Base-by-base conservation (phyloP, 2,797 vertebrate species). In the Malacoraja senta region DNA sequence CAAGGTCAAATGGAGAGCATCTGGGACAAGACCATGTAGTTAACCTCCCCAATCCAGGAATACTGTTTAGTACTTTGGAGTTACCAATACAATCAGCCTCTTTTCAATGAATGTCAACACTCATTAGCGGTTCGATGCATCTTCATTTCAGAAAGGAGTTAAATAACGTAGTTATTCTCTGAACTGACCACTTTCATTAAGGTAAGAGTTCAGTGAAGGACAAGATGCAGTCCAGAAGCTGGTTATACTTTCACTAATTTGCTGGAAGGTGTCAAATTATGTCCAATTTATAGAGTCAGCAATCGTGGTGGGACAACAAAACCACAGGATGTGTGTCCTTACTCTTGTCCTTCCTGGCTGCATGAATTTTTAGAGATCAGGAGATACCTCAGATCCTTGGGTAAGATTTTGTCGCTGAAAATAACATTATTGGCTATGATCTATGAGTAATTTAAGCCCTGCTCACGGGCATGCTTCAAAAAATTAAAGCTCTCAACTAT, bases 91-190 rank as follows among this genome's bases (percentile, higher is more conserved):
- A 88, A 63, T 88, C 84, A 88, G n/a, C 7, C 84, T 68, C 32
- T 88, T 35, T 65, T 65, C 61, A 88, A 68, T 88, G 63, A 68
- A 68, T 88, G 63, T 68, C 84, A 88, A 88, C 35, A 63, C 8
- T 88, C 84, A 88, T 88, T 68, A 63, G 35, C n/a, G n/a, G 1
- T 32, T 10, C 32, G 84, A 88, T 88, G 32, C 17, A 35, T 88
- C 84, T 88, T 88, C 84, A 88, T 68, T 68, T 68, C 9, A 88
- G n/a, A 88, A 68, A 68, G n/a, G 61, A 88, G 84, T 88, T 35
- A 35, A 65, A 21, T 84, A 88, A 88, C 8, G 29, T 15, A 19
- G 61, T 88, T 88, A 88, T 88, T 88, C 63, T 88, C 32, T 65
- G 65, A 88, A 68, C 7, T 88, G 84, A 68, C 61, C 84, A 88